phyloP scores from a whole-genome alignment of 2,113 vertebrate genomes.

The Athene noctua region DNA sequence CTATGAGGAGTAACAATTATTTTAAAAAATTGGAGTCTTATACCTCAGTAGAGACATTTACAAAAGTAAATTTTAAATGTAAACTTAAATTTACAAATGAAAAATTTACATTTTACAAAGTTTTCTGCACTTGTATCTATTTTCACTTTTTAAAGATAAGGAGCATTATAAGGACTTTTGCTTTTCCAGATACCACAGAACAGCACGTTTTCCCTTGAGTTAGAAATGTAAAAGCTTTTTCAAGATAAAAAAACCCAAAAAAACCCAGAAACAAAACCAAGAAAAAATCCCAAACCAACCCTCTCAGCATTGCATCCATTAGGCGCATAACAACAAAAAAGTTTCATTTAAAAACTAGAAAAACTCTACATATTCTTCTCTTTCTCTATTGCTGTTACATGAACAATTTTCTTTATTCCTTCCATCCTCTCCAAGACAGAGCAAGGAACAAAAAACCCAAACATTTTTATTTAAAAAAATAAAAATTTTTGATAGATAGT shows the following conservation, averaged over 20 bases:
- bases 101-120: no score
- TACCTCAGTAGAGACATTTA: neutral
- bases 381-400: neutral
- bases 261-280: accelerated
- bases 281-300: neutral
- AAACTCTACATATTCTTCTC: neutral
- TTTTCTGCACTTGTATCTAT: neutral
- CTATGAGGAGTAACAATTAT: neutral
- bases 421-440: neutral
- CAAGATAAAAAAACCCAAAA: neutral
- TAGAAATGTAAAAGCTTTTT: neutral
- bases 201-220: neutral
- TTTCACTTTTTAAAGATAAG: neutral
- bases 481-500: neutral
- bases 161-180: neutral
- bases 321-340: neutral
- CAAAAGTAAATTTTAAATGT: no score
- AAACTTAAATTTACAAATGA: no score
- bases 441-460: neutral
- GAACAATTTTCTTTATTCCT: neutral
- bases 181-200: neutral
- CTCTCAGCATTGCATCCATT: neutral
- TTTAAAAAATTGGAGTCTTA: neutral
- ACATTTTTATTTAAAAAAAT: neutral
- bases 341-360: neutral